These are phyloP conservation scores for Colossoma macropomum DNA, from an alignment of 2,113 vertebrate species.

Conservation along the genomic window DNA sequence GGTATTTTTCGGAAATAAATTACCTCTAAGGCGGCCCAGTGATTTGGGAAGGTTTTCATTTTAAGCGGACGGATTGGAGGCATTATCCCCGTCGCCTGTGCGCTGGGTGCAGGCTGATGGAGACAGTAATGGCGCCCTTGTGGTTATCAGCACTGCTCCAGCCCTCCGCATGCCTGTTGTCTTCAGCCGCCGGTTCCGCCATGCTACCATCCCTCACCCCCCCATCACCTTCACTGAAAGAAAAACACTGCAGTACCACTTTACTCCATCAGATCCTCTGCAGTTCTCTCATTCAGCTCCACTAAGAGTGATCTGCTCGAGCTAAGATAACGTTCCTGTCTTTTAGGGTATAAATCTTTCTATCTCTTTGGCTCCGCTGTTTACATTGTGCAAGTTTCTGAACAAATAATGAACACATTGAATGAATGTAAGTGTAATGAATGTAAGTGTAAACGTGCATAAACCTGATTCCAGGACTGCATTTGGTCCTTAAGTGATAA, in stretches of 20 bases:
- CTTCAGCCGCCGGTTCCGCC: slow-evolving; percentile 29
- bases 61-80: background rate
- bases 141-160: slow-evolving; percentile 39
- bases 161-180: slow-evolving; percentile 15
- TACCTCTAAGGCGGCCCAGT: background rate
- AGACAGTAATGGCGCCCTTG: slow-evolving; percentile 16
- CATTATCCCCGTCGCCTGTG: background rate
- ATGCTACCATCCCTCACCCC: slow-evolving; percentile 13
- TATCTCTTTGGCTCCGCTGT: no score
- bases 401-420: no score
- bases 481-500: no score
- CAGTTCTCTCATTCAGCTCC: background rate
- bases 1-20: slow-evolving; percentile 10
- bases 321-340: no score
- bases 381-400: no score
- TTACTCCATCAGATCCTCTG: background rate
- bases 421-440: no score
- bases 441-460: no score
- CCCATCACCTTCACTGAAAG: slow-evolving; percentile 1
- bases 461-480: no score
- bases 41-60: slow-evolving; percentile 14
- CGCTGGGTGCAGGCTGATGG: background rate
- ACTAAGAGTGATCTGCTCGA: background rate
- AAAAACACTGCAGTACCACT: background rate
- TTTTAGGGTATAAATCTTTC: no score